Evolutionary conservation across 1,140 invertebrate genomes (phyloP).

Genomic region (Scaptodrosophila lebanonensis): DNA sequence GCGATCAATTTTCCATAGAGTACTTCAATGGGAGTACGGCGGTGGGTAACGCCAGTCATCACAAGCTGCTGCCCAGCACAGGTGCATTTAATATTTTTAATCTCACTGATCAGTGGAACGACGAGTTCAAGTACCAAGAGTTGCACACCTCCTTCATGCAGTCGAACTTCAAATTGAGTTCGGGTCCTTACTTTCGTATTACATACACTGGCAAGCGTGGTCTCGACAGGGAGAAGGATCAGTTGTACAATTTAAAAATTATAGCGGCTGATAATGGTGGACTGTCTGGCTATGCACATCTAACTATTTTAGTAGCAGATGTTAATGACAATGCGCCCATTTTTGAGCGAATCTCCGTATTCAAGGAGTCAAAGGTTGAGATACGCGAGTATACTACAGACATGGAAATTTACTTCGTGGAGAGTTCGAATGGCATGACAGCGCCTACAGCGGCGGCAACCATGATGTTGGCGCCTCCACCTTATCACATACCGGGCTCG

Average conservation of each 20-base stretch:
- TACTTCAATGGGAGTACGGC: slow-evolving; percentile 39
- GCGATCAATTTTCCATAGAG: slow-evolving; percentile 87
- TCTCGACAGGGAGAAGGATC: slow-evolving; percentile 86
- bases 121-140: slow-evolving; percentile 72
- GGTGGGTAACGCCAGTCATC: slow-evolving; percentile 37
- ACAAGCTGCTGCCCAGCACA: slow-evolving; percentile 23
- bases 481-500: slow-evolving; percentile 66
- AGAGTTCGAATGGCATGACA: slow-evolving; percentile 53
- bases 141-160: slow-evolving; percentile 68
- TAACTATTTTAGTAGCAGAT: slow-evolving; percentile 86
- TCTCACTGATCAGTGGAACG: slow-evolving; percentile 72
- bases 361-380: slow-evolving; percentile 82
- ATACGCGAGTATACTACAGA: slow-evolving; percentile 80
- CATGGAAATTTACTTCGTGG: slow-evolving; percentile 79
- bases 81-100: slow-evolving; percentile 68
- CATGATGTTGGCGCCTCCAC: slow-evolving; percentile 56
- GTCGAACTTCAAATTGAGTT: slow-evolving; percentile 52
- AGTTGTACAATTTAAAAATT: slow-evolving; percentile 83
- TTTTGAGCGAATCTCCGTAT: slow-evolving; percentile 83
- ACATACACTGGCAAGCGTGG: slow-evolving; percentile 78
- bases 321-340: slow-evolving; percentile 90
- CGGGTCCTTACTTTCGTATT: slow-evolving; percentile 62
- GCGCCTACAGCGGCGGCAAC: slow-evolving; percentile 54
- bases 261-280: slow-evolving; percentile 87
- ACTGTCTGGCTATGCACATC: slow-evolving; percentile 83